Percentiles rank a stretch among this genome's conserved stretches.
Evolutionary conservation across 2,888 invertebrate genomes (phyloP).

Genomic region (Pyralis farinalis): DNA sequence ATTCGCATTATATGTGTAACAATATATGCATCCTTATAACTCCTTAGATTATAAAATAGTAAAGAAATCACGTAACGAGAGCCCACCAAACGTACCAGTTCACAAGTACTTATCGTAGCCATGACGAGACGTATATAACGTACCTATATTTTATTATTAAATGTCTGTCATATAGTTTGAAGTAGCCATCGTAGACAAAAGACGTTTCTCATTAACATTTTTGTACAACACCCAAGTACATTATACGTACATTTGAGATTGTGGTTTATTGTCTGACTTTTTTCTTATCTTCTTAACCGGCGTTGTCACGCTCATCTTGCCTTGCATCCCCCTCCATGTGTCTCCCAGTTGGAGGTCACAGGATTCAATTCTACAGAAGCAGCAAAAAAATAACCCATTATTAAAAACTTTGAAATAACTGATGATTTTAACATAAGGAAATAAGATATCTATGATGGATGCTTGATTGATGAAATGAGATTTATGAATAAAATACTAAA

Average conservation of each 20-base stretch:
- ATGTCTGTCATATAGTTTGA: no score
- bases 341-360: conserved; percentile 89
- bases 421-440: conserved; percentile 9
- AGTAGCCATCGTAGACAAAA: no score
- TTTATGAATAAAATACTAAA: neutral
- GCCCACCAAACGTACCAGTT: no score
- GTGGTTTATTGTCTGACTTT: conserved; percentile 86
- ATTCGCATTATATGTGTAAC: no score
- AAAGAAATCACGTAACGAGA: no score
- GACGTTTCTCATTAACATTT: conserved; percentile 1
- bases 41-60: no score
- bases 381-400: conserved; percentile 77
- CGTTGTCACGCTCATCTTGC: conserved; percentile 91
- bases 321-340: conserved; percentile 89
- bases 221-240: conserved; percentile 53
- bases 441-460: conserved; percentile 6
- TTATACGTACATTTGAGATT: conserved; percentile 83
- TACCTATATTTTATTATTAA: no score
- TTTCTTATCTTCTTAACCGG: conserved; percentile 85
- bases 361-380: conserved; percentile 90
- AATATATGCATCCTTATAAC: no score
- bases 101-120: no score
- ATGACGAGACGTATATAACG: no score
- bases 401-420: conserved; percentile 33
- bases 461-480: conserved; percentile 3